Percentiles rank a stretch among this genome's conserved stretches.
Conservation (phyloP, 2,888 invertebrate genomes). For the Maniola hyperantus region DNA sequence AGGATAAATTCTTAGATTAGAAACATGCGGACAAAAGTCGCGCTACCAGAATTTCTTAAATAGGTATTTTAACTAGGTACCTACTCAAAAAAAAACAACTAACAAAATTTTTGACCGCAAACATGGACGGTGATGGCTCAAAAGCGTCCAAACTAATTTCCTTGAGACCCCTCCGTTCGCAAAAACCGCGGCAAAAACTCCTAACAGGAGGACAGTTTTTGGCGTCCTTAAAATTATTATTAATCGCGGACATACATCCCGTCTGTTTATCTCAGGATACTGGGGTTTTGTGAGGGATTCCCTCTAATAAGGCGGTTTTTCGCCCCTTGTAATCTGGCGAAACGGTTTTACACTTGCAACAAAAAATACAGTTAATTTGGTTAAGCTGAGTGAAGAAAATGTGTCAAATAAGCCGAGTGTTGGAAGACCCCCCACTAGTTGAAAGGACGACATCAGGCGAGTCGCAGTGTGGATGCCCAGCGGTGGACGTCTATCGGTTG, state of each 20-base stretch:
- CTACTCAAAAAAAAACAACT: not conserved
- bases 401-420: too few relatives aligned
- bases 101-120: slow-evolving; percentile 18
- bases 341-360: slow-evolving; percentile 20
- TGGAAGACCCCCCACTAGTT: too few relatives aligned
- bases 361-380: slow-evolving; percentile 23
- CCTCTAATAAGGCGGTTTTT: slow-evolving; percentile 77
- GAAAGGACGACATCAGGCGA: too few relatives aligned
- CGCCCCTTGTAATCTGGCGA: slow-evolving; percentile 39
- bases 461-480: too few relatives aligned
- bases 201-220: slow-evolving; percentile 57
- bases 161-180: slow-evolving; percentile 56
- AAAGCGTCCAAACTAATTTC: slow-evolving; percentile 54
- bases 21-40: too few relatives aligned
- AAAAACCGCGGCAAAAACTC: slow-evolving; percentile 52
- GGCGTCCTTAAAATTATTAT: slow-evolving; percentile 72
- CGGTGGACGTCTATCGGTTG: too few relatives aligned
- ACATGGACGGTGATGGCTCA: slow-evolving; percentile 2
- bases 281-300: slow-evolving; percentile 56
- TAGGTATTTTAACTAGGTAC: too few relatives aligned
- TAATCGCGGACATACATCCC: slow-evolving; percentile 73
- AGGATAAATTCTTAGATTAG: too few relatives aligned
- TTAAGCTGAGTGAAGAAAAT: not conserved
- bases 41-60: too few relatives aligned
- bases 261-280: slow-evolving; percentile 70